Evolutionary conservation across 2,113 vertebrate species (phyloP), one percentile per base, ranked within the genome.

Genomic region (Phrynosoma platyrhinos): DNA sequence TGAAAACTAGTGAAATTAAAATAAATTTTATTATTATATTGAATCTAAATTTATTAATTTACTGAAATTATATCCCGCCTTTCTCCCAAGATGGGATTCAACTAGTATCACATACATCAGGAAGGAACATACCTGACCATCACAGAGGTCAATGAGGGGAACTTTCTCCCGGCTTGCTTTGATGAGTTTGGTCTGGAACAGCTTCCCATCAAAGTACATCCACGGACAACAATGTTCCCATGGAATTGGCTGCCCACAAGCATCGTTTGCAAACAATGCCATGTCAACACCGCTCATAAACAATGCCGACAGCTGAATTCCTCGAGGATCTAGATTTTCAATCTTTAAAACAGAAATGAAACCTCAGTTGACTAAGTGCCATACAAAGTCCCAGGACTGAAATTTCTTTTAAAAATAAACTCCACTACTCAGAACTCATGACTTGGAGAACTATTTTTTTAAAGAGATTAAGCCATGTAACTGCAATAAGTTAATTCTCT

Each of bases 71-170:
- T 47, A 7, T 47, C 47, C 47, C 47, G 5, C 47, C 47, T 1
- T 47, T 47, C 47, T 47, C 47, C 47, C 47, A 47, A 47, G 2
- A 47, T 47, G 47, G 47, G 47, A 47, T 5, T 78, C 47, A 81
- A 23, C 68, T 12, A 52, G 13, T 3, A 18, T 36, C 23, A 58
- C 9, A 9, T 1, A 0, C 42, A 18, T 52, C 52, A 84, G 72
- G 21, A n/a, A 2, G 75, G 92, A 79, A 93, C 96, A 27, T 97
- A 99, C 98, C 98, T 99, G 98, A 98, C 98, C 98, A 93, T 99
- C 98, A 98, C 98, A 99, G 98, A 99, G 98, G 98, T 99, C 98
- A 93, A 99, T 98, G 96, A 99, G 98, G n/a, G 98, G 98, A 93
- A 98, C 98, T 96, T 98, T 98, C 94, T 98, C 98, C 96, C 98